Base-by-base conservation (phyloP, 2,797 vertebrate species). In the Spizella passerina region DNA sequence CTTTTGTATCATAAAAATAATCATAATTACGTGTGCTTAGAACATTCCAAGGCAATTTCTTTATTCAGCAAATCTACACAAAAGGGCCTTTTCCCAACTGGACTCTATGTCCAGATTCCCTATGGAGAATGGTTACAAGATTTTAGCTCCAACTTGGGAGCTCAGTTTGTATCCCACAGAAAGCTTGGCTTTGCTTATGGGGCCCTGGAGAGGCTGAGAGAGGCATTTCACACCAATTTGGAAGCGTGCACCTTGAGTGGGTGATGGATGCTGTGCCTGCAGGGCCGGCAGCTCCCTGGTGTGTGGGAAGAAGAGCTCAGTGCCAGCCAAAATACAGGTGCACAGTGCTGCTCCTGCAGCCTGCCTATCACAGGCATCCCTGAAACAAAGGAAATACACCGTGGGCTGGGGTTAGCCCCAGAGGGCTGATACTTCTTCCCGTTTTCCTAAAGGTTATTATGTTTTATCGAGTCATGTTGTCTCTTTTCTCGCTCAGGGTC, bases 261-360 rank as follows among this genome's bases (percentile, higher is more conserved):
- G n/a, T 38, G 41, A 36, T 0, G 5, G 47, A 12, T 52, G 16
- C 68, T 4, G 26, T 63, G 46, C 53, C 7, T n/a, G 55, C 34
- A 53, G 30, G 30, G 30, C 30, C 8, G 3, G 52, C 52, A 6
- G n/a, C 52, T 89, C 39, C 6, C 3, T 76, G 68, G 5, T 38
- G 57, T 66, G 87, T 66, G 82, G 84, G 84, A 93, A 83, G 86
- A 63, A 10, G 66, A 71, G 49, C 16, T 34, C 11, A 18, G 15
- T 87, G 90, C 82, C 88, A 95, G 94, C 88, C 90, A 68, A 94
- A 96, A 93, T 75, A 92, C 93, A 96, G 92, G 95, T 96, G 93
- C 88, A 87, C 2, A n/a, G 69, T 2, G 4, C 69, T 86, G 57
- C 79, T 88, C 32, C 68, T 71, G 46, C 82, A 89, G 76, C 82